A percentile compares a stretch with the other conserved stretches of the same genome.
phyloP scores from a whole-genome alignment of 2,797 vertebrate species.

The Gallinago nigripennis region DNA sequence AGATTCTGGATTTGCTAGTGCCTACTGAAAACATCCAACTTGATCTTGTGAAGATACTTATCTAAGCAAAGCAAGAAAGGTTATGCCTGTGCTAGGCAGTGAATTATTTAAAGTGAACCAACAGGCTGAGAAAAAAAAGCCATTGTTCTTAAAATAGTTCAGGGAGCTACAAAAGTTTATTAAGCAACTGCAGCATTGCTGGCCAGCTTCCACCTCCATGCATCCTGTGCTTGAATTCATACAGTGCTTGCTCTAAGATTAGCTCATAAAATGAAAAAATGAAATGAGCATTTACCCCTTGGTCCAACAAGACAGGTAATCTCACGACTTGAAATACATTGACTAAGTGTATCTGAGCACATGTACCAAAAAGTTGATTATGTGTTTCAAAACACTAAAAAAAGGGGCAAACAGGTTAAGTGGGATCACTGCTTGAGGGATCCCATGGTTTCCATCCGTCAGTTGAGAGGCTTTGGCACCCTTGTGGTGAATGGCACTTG shows the following conservation, averaged over 20 bases:
- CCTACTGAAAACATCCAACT: background rate
- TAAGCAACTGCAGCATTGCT: background rate
- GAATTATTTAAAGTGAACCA: background rate
- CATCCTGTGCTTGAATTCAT: background rate
- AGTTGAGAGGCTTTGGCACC: background rate
- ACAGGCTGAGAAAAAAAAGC: background rate
- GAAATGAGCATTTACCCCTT: background rate
- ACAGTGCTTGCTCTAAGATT: background rate
- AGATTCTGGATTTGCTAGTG: background rate
- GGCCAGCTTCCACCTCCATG: background rate
- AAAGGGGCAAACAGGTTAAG: background rate
- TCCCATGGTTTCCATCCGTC: background rate
- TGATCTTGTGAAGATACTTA: background rate
- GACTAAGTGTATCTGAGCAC: background rate
- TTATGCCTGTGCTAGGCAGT: background rate
- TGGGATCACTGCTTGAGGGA: background rate
- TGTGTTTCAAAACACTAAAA: background rate
- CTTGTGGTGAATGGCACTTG: background rate
- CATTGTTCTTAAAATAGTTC: background rate
- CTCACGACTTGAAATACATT: background rate
- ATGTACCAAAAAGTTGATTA: accelerated
- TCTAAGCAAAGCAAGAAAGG: background rate
- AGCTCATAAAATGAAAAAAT: background rate
- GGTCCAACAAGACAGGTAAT: background rate
- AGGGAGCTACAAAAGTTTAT: background rate